Evolutionary conservation across 2,888 invertebrate genomes (phyloP).

Genomic region (Metallyticus violacea): DNA sequence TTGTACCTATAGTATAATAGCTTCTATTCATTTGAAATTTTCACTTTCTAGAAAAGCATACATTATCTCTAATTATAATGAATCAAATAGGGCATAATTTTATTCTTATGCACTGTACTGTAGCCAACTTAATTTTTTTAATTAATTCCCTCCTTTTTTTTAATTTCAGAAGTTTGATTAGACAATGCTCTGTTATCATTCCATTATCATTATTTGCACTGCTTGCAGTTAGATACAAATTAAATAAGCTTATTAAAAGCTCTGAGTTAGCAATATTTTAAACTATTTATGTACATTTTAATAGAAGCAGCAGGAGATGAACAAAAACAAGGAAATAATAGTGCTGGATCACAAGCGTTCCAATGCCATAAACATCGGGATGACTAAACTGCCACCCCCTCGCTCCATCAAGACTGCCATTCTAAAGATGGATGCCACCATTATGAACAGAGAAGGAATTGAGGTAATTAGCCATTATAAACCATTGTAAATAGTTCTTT

Average conservation of each 20-base stretch:
- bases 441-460: constrained; percentile 96
- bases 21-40: too few species aligned
- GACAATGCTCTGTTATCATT: not conserved
- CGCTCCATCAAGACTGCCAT: constrained; percentile 98
- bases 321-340: constrained; percentile 86
- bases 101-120: not conserved
- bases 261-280: not conserved
- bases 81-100: not conserved
- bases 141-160: not conserved
- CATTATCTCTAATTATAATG: not conserved
- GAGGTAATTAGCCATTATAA: constrained; percentile 57
- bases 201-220: not conserved
- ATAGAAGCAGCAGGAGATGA: constrained; percentile 79
- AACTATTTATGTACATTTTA: constrained; percentile 18
- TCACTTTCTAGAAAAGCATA: too few species aligned
- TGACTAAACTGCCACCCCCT: constrained; percentile 97
- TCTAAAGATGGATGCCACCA: constrained; percentile 97
- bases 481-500: not conserved
- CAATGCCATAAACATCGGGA: constrained; percentile 98
- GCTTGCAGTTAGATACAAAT: constrained; percentile 1
- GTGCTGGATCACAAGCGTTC: constrained; percentile 96
- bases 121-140: too few species aligned
- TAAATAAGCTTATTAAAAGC: not conserved
- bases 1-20: not conserved
- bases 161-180: not conserved